Percentiles rank a stretch among this genome's conserved stretches.
phyloP scores from a whole-genome alignment of 2,888 invertebrate genomes.

The Galeopsomyia nigrocyanea region DNA sequence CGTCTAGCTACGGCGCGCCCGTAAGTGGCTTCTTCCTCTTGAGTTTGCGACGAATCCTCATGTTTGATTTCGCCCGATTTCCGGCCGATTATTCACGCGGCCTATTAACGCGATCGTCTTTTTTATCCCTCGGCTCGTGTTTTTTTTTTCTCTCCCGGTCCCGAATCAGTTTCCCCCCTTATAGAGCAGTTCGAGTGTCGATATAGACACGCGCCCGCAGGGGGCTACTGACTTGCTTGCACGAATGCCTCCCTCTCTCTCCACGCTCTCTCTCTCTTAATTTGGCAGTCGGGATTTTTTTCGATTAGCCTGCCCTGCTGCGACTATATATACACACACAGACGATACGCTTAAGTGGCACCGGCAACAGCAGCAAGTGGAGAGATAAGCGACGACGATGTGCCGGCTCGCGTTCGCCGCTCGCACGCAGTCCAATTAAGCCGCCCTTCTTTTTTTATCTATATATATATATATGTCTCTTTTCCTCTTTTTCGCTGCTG shows the following conservation, averaged over 20 bases:
- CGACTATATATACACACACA: neutral
- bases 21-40: conserved; percentile 34
- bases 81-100: conserved; percentile 47
- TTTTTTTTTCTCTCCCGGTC: conserved; percentile 23
- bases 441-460: conserved; percentile 3
- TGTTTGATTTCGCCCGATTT: conserved; percentile 46
- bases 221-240: conserved; percentile 8
- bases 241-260: neutral
- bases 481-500: conserved; percentile 20
- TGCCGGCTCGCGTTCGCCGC: too few species aligned
- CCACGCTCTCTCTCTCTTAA: conserved; percentile 27
- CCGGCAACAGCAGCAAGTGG: conserved; percentile 20
- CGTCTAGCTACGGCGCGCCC: conserved; percentile 13
- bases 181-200: neutral
- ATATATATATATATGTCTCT: neutral
- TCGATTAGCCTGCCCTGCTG: conserved; percentile 41
- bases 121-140: conserved; percentile 9
- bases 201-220: neutral
- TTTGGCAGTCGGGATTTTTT: conserved; percentile 48
- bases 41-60: conserved; percentile 40
- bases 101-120: conserved; percentile 40
- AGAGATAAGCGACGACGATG: neutral
- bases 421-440: conserved; percentile 35
- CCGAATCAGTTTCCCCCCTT: neutral
- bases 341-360: neutral